These are phyloP conservation scores for Halcyon chelicuti DNA, from an alignment of 2,797 vertebrate genomes.

Conservation along the genomic window DNA sequence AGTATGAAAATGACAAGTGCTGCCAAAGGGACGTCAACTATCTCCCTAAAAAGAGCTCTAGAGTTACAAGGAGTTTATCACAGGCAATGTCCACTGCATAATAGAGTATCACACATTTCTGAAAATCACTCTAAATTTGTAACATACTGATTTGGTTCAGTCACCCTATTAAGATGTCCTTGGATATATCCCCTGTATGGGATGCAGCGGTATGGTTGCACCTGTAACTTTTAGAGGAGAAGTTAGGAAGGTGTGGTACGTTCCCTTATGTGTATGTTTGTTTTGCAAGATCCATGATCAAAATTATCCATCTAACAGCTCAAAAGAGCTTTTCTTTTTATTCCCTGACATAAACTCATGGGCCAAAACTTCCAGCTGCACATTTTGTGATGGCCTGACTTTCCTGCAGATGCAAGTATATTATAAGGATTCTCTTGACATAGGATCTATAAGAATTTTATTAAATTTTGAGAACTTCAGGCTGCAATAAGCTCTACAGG, in stretches of 20 bases:
- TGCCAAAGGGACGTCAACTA: background rate
- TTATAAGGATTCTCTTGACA: background rate
- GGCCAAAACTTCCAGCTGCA: background rate
- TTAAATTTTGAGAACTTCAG: background rate
- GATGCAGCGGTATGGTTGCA: background rate
- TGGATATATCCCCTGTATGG: no score
- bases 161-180: fast-evolving
- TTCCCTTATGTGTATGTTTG: fast-evolving
- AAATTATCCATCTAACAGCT: background rate
- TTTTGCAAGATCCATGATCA: background rate
- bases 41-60: background rate
- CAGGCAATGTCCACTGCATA: background rate
- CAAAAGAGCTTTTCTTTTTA: background rate
- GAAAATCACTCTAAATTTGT: background rate
- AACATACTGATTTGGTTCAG: background rate
- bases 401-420: background rate
- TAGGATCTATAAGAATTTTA: background rate
- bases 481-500: background rate
- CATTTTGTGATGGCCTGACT: background rate
- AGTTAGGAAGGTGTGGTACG: background rate
- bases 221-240: background rate
- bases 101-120: background rate
- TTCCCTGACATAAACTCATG: fast-evolving
- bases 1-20: background rate
- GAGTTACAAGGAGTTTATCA: background rate